Percentiles rank a stretch among this genome's conserved stretches.
Conservation (phyloP, 1,140 invertebrate species). For the Samia ricini region DNA sequence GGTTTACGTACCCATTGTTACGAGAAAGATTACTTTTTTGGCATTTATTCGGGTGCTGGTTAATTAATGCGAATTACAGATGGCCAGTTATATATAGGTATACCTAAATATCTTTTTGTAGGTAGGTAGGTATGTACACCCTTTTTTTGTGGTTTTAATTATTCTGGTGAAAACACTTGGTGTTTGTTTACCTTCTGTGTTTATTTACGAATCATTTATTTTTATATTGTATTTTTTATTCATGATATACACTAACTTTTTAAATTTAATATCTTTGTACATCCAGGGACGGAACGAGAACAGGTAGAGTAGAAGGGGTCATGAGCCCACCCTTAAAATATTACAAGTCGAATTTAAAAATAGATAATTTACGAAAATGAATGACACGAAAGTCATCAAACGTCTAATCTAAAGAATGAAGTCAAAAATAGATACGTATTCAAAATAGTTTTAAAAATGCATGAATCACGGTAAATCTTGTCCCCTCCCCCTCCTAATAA, state of each 20-base stretch:
- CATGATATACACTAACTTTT: background rate
- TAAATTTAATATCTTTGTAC: background rate
- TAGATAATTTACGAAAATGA: too few species aligned
- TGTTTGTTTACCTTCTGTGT: background rate
- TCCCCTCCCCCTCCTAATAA: too few species aligned
- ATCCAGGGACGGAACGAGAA: too few species aligned
- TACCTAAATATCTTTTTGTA: slow-evolving; percentile 9
- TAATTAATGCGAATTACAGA: slow-evolving; percentile 46
- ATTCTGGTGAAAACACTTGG: background rate
- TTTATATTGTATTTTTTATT: background rate
- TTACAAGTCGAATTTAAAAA: too few species aligned
- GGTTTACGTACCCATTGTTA: slow-evolving; percentile 41
- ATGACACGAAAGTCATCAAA: too few species aligned
- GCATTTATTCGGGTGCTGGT: slow-evolving; percentile 28
- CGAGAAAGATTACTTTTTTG: slow-evolving; percentile 40
- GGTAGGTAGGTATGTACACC: background rate
- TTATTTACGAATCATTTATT: background rate
- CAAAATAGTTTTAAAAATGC: too few species aligned
- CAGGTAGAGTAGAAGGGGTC: too few species aligned
- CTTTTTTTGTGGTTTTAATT: slow-evolving; percentile 5
- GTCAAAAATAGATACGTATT: too few species aligned
- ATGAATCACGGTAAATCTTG: too few species aligned
- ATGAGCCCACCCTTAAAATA: too few species aligned
- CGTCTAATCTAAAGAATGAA: too few species aligned
- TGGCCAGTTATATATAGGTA: slow-evolving; percentile 25